phyloP scores from a whole-genome alignment of 2,797 vertebrate species.

The Helostoma temminkii region DNA sequence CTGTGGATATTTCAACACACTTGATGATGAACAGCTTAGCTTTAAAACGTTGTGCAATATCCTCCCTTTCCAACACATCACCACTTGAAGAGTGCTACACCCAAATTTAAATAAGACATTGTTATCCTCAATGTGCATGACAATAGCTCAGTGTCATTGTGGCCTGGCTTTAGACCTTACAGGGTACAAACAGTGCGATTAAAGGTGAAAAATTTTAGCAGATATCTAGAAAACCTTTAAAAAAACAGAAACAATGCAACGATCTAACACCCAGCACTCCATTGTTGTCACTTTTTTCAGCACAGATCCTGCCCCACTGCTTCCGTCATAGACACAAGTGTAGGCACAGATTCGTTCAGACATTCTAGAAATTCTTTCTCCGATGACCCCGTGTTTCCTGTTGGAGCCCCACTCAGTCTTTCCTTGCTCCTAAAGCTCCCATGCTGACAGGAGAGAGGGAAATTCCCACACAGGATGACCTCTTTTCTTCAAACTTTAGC shows the following conservation, averaged over 20 bases:
- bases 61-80: slow-evolving; percentile 83
- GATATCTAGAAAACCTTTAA: not conserved
- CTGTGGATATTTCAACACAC: slow-evolving; percentile 81
- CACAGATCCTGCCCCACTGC: not conserved
- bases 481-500: slow-evolving; percentile 73
- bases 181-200: not conserved
- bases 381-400: slow-evolving; percentile 62
- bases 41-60: slow-evolving; percentile 82
- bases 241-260: not conserved
- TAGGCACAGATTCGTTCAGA: slow-evolving; percentile 50
- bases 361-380: slow-evolving; percentile 71
- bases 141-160: slow-evolving; percentile 55
- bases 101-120: slow-evolving; percentile 71
- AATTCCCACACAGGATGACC: slow-evolving; percentile 82
- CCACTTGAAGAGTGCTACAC: slow-evolving; percentile 76
- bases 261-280: slow-evolving; percentile 1
- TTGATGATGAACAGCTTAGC: slow-evolving; percentile 77
- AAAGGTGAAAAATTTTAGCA: not conserved
- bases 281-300: slow-evolving; percentile 1
- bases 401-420: slow-evolving; percentile 35
- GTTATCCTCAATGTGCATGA: slow-evolving; percentile 56
- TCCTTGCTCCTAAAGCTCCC: slow-evolving; percentile 46
- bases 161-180: slow-evolving; percentile 27
- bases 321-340: not conserved
- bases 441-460: slow-evolving; percentile 75